Evolutionary conservation across 2,797 vertebrate genomes (phyloP).

Genomic region (Lutjanus argentimaculatus): DNA sequence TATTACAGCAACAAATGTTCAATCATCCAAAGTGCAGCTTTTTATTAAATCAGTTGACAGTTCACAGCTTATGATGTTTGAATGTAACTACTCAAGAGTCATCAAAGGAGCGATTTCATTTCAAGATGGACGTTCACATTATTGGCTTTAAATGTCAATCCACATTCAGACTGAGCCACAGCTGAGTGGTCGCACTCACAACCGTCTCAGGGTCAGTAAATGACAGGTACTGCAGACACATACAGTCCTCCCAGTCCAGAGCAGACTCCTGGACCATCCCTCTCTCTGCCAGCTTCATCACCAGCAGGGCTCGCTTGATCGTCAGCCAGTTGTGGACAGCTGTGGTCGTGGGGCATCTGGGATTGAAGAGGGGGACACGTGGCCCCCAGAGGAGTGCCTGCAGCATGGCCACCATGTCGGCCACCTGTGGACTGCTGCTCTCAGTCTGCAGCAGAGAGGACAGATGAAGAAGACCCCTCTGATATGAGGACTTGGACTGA

Average conservation of each 20-base stretch:
- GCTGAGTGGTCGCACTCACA: constrained; percentile 56
- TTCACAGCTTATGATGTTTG: background rate
- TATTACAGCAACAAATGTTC: background rate
- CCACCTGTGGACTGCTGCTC: constrained; percentile 56
- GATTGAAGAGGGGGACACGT: constrained; percentile 63
- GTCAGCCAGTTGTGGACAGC: constrained; percentile 84
- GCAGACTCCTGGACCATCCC: constrained; percentile 39
- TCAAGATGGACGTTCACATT: background rate
- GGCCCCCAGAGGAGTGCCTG: constrained; percentile 92
- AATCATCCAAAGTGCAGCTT: background rate
- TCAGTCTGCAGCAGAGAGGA: constrained; percentile 75
- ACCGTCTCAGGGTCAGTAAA: constrained; percentile 75
- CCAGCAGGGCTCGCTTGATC: constrained; percentile 84
- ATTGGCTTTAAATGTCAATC: background rate
- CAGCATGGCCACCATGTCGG: constrained; percentile 75
- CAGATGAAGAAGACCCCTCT: constrained; percentile 78
- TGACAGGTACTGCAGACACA: constrained; percentile 88
- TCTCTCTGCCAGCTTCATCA: constrained; percentile 87
- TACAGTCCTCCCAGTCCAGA: constrained; percentile 85
- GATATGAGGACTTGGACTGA: constrained; percentile 73
- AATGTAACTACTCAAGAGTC: background rate
- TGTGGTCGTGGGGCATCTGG: constrained; percentile 28
- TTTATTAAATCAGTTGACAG: background rate
- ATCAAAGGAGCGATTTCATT: background rate
- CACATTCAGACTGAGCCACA: constrained; percentile 53